Evolutionary conservation across 1,140 invertebrate genomes (phyloP).

Genomic region (Portunus trituberculatus): DNA sequence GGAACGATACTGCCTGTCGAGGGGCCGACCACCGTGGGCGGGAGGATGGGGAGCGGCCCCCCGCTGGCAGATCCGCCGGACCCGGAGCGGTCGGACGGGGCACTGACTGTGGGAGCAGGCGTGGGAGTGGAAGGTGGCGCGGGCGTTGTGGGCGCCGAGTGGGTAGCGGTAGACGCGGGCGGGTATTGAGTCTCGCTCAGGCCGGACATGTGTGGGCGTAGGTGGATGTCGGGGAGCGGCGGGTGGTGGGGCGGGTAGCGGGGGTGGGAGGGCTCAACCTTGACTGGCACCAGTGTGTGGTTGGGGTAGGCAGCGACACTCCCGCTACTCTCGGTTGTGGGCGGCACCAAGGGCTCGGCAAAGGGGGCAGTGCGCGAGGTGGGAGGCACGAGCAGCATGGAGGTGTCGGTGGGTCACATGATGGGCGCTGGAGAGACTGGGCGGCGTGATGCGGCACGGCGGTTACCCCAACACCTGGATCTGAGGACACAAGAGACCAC

Average conservation of each 20-base stretch:
- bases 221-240: conserved; percentile 52
- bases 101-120: conserved; percentile 54
- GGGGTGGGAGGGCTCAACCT: conserved; percentile 54
- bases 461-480: conserved; percentile 61
- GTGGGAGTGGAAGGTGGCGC: conserved; percentile 69
- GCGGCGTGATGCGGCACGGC: conserved; percentile 39
- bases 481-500: not conserved
- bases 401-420: conserved; percentile 62
- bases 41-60: conserved; percentile 48
- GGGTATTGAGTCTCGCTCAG: conserved; percentile 70
- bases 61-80: conserved; percentile 65
- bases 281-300: conserved; percentile 62
- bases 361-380: conserved; percentile 62
- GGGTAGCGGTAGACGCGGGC: conserved; percentile 68
- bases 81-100: conserved; percentile 53
- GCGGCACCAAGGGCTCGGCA: conserved; percentile 61
- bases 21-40: not conserved
- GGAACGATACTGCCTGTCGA: conserved; percentile 46
- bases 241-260: conserved; percentile 22
- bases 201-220: conserved; percentile 72
- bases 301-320: conserved; percentile 18
- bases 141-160: conserved; percentile 68
- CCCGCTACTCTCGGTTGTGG: conserved; percentile 48
- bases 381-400: conserved; percentile 70
- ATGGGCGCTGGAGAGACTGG: conserved; percentile 42